phyloP scores from a whole-genome alignment of 2,797 vertebrate genomes.

The Balearica regulorum region DNA sequence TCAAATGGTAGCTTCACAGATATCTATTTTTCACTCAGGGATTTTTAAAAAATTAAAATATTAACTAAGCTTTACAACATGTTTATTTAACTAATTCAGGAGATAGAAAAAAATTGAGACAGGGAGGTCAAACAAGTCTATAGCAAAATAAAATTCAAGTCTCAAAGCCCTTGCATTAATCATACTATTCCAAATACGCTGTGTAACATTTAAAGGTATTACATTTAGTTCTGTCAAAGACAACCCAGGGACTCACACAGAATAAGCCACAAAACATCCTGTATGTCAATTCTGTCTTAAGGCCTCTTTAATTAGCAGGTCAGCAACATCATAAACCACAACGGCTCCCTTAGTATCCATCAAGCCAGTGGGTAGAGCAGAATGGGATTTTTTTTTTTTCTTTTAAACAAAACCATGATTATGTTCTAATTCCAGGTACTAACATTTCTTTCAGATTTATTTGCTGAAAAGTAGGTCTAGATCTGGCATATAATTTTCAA shows the following conservation, averaged over 20 bases:
- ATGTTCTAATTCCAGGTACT: neutral
- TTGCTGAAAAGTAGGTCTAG: neutral
- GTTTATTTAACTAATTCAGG: neutral
- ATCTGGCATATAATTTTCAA: neutral
- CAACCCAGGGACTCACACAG: neutral
- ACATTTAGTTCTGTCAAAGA: neutral
- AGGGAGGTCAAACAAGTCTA: neutral
- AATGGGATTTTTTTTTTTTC: neutral
- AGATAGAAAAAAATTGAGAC: neutral
- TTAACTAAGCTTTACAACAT: neutral
- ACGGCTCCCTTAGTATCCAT: neutral
- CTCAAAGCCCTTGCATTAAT: neutral
- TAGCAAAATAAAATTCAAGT: neutral
- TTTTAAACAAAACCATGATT: neutral
- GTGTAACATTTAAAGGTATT: neutral
- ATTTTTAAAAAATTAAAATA: neutral
- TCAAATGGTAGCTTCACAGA: neutral
- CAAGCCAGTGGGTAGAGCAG: neutral
- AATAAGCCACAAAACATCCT: neutral
- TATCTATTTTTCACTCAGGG: neutral
- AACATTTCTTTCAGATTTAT: neutral
- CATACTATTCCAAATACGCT: neutral
- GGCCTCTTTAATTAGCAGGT: constrained; percentile 17
- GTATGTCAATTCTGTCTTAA: neutral
- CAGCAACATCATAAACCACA: neutral